Percentiles rank a stretch among this genome's conserved stretches.
phyloP scores from a whole-genome alignment of 2,888 invertebrate species.

The Axea sp. region DNA sequence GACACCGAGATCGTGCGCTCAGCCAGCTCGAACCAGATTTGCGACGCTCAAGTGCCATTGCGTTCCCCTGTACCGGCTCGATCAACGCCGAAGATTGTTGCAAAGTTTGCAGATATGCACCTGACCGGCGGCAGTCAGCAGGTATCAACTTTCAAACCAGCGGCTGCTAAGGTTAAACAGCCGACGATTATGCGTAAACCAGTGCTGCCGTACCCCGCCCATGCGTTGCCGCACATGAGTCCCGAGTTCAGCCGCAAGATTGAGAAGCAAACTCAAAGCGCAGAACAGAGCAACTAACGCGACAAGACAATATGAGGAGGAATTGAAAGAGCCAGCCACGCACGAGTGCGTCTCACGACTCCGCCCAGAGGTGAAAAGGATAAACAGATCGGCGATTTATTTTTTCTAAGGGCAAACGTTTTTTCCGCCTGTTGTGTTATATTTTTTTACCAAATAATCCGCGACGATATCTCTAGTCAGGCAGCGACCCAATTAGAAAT shows the following conservation, averaged over 20 bases:
- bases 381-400: slow-evolving; percentile 63
- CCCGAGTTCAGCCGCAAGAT: slow-evolving; percentile 77
- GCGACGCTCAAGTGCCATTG: slow-evolving; percentile 66
- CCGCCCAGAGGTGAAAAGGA: slow-evolving; percentile 68
- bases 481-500: slow-evolving; percentile 62
- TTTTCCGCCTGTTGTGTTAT: slow-evolving; percentile 71
- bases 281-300: slow-evolving; percentile 72
- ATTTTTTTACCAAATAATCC: slow-evolving; percentile 77
- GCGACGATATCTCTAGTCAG: slow-evolving; percentile 77
- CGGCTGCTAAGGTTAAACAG: slow-evolving; percentile 86
- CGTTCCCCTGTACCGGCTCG: slow-evolving; percentile 82
- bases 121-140: slow-evolving; percentile 81
- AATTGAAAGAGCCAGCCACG: slow-evolving; percentile 21
- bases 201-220: slow-evolving; percentile 79
- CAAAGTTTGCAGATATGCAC: slow-evolving; percentile 84
- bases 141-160: slow-evolving; percentile 82
- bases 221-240: slow-evolving; percentile 78
- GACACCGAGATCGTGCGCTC: slow-evolving; percentile 71
- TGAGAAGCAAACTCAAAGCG: slow-evolving; percentile 76
- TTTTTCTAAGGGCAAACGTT: slow-evolving; percentile 69
- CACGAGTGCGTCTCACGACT: slow-evolving; percentile 65
- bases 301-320: slow-evolving; percentile 4
- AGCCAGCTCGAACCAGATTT: slow-evolving; percentile 74
- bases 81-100: slow-evolving; percentile 83
- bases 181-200: slow-evolving; percentile 89